phyloP scores from a whole-genome alignment of 2,888 invertebrate genomes.

The Drosophila incognita region DNA sequence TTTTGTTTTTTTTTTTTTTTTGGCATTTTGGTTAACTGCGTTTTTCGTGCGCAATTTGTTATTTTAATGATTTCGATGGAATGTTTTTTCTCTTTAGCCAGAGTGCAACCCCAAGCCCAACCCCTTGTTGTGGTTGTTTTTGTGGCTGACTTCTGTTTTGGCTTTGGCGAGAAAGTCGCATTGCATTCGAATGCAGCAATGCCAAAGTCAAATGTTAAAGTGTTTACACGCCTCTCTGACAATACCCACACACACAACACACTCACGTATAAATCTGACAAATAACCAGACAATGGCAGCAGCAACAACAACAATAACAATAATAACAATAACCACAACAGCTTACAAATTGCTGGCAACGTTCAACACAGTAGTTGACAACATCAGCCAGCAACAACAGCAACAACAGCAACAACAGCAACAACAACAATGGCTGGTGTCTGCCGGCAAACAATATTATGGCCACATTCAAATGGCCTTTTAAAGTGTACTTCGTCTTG shows the following conservation, averaged over 20 bases:
- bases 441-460: constrained; percentile 44
- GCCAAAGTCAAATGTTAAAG: constrained; percentile 55
- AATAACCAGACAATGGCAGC: constrained; percentile 61
- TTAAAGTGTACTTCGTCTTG: constrained; percentile 38
- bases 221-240: constrained; percentile 64
- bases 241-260: constrained; percentile 35
- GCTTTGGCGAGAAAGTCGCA: constrained; percentile 58
- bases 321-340: constrained; percentile 21
- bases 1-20: constrained; percentile 42
- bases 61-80: constrained; percentile 80
- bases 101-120: background rate
- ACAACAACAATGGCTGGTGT: constrained; percentile 28
- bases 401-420: constrained; percentile 28
- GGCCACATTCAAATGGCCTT: constrained; percentile 39
- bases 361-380: constrained; percentile 62
- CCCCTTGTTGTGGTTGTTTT: constrained; percentile 12
- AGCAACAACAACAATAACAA: constrained; percentile 33
- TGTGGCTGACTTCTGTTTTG: constrained; percentile 48
- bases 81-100: constrained; percentile 43
- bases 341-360: constrained; percentile 59
- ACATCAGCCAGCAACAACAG: constrained; percentile 35
- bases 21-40: constrained; percentile 60
- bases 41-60: constrained; percentile 78
- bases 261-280: constrained; percentile 61
- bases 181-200: constrained; percentile 53